Evolutionary conservation across 2,797 vertebrate genomes (phyloP).

Genomic region (Xenentodon cancila): DNA sequence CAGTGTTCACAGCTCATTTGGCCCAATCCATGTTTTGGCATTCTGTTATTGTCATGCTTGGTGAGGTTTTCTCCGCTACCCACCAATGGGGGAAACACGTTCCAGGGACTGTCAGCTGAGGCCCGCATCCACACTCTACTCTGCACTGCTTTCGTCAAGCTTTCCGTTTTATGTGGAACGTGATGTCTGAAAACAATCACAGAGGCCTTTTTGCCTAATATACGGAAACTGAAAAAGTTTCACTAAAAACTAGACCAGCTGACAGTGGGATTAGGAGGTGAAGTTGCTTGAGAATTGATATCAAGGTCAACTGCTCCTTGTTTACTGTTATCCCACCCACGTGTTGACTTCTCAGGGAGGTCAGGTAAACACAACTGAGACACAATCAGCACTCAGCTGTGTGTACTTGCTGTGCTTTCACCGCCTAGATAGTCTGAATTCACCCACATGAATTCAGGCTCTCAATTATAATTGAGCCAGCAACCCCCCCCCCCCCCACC

Average conservation of each 20-base stretch:
- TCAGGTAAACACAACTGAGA: constrained; percentile 41
- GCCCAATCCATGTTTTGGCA: constrained; percentile 70
- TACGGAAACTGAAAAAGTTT: constrained; percentile 32
- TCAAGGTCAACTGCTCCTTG: constrained; percentile 29
- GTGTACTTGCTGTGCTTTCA: constrained; percentile 35
- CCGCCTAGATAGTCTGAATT: constrained; percentile 18
- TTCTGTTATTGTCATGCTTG: constrained; percentile 71
- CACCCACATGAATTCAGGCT: constrained; percentile 9
- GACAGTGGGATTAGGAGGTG: constrained; percentile 20
- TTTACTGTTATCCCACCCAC: constrained; percentile 13
- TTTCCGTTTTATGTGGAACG: constrained; percentile 32
- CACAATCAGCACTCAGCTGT: constrained; percentile 55
- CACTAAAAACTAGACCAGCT: constrained; percentile 29
- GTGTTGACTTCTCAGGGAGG: constrained; percentile 22
- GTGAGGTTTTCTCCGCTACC: constrained; percentile 63
- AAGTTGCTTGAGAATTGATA: constrained; percentile 34
- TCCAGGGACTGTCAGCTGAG: constrained; percentile 63
- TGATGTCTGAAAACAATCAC: constrained; percentile 26
- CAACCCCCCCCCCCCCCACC: background rate
- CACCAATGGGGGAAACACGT: constrained; percentile 51
- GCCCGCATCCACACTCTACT: constrained; percentile 49
- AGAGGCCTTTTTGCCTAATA: constrained; percentile 33
- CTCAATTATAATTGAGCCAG: background rate
- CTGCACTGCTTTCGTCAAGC: constrained; percentile 49
- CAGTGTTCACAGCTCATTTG: constrained; percentile 78